Evolutionary conservation across 2,113 vertebrate genomes (phyloP), one percentile per base, ranked within the genome.

Genomic region (Hippocampus mohnikei): DNA sequence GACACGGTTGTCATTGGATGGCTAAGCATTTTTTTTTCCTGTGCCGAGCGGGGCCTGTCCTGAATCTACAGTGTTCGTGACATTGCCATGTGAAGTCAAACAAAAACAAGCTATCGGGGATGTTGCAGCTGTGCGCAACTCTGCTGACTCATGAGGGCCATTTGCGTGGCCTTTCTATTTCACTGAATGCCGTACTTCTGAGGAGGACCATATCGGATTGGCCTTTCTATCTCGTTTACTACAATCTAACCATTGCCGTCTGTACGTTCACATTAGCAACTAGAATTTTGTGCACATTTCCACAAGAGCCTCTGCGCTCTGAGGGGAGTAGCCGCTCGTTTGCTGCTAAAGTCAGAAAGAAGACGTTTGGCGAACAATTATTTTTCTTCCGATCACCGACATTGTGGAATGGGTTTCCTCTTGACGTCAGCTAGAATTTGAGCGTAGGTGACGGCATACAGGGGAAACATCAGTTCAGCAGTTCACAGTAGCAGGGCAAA

Each of bases 31-130:
- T 42, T 42, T 42, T 2, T 37, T 37, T 37, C 33, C 41, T 12
- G 41, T 12, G 41, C 41, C 4, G 25, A 58, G 55, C 55, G 25
- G 55, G 1, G 23, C 3, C 55, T 27, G 55, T 58, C 21, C 55
- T 58, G 23, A n/a, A 58, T n/a, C 10, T 27, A 58, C 23, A 58
- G 55, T 25, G n/a, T 58, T n/a, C 11, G 55, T 58, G 55, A 15
- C 21, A 25, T 27, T 25, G 10, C n/a, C 13, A 25, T 58, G 55
- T 58, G 55, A n/a, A 13, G 55, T 27, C 10, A 58, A 58, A 58
- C 55, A 58, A 27, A 56, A 58, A 58, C 55, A 13, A 25, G 55
- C 55, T 58, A 58, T 58, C 55, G 55, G 55, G 23, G 55, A 58
- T 56, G 53, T 56, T 56, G 53, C 53, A 25, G 53, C 53, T 25